Conservation (phyloP, 2,888 invertebrate species). For the Ypsolopha scabrella region DNA sequence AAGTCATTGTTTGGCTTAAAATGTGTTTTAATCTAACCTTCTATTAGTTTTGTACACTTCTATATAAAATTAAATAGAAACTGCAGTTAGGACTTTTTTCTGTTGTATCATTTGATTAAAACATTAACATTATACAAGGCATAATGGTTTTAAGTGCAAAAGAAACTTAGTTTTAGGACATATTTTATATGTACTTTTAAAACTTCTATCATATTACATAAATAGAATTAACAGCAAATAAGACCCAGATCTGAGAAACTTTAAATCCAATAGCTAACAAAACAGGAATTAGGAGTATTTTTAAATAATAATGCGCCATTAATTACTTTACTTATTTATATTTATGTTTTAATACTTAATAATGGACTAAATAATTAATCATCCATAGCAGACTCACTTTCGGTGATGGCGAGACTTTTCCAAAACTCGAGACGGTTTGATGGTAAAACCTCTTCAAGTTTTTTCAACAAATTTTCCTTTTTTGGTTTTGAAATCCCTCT, state of each 20-base stretch:
- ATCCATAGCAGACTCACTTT: conserved; percentile 1
- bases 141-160: neutral
- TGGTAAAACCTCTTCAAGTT: too few species aligned
- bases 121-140: neutral
- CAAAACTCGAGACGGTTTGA: conserved; percentile 1
- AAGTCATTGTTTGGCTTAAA: neutral
- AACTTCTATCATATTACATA: neutral
- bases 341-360: neutral
- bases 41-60: neutral
- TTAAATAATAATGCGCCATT: conserved; percentile 1
- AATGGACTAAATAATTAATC: conserved; percentile 1
- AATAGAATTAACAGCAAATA: neutral
- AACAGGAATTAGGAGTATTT: neutral
- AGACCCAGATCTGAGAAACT: neutral
- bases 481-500: neutral
- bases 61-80: neutral
- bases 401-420: conserved; percentile 1
- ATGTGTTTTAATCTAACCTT: conserved; percentile 1
- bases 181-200: too few species aligned
- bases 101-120: neutral
- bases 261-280: neutral
- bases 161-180: neutral
- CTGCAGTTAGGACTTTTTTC: conserved; percentile 1
- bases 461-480: neutral
- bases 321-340: neutral